Evolutionary conservation across 2,888 invertebrate genomes (phyloP).

Genomic region (Andrena trimmerana): DNA sequence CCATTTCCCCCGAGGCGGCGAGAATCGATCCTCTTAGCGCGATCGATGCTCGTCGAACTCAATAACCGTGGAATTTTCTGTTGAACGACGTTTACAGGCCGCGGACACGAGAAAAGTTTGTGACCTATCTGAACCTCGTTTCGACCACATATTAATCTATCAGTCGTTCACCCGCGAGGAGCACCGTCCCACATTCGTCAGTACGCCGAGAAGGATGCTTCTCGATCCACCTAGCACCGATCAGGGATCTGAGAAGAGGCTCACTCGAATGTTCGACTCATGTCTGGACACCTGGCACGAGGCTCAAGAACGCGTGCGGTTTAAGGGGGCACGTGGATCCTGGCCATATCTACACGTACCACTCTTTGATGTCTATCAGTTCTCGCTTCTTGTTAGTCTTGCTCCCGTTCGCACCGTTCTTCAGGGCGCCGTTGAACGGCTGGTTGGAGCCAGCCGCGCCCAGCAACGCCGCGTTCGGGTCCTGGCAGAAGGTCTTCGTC

Average conservation of each 20-base stretch:
- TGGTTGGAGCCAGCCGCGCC: slow-evolving; percentile 86
- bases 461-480: slow-evolving; percentile 92
- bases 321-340: slow-evolving; percentile 12
- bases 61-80: too few relatives aligned
- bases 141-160: neutral
- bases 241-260: slow-evolving; percentile 31
- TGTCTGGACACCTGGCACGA: slow-evolving; percentile 25
- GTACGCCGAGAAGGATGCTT: neutral
- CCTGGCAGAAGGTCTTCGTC: slow-evolving; percentile 91
- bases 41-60: too few relatives aligned
- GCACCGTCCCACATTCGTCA: slow-evolving; percentile 1
- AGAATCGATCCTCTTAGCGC: neutral
- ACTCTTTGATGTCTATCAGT: slow-evolving; percentile 97
- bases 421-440: slow-evolving; percentile 83
- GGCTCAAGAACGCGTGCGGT: slow-evolving; percentile 29
- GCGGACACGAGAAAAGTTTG: slow-evolving; percentile 12
- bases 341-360: slow-evolving; percentile 93
- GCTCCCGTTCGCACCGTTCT: slow-evolving; percentile 79
- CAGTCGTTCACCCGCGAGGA: neutral
- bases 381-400: slow-evolving; percentile 90
- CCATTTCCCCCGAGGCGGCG: too few relatives aligned
- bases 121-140: neutral
- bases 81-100: neutral
- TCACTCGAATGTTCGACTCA: slow-evolving; percentile 22
- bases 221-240: slow-evolving; percentile 30